phyloP scores from a whole-genome alignment of 2,797 vertebrate species.

The Oryzias dopingdopingensis region DNA sequence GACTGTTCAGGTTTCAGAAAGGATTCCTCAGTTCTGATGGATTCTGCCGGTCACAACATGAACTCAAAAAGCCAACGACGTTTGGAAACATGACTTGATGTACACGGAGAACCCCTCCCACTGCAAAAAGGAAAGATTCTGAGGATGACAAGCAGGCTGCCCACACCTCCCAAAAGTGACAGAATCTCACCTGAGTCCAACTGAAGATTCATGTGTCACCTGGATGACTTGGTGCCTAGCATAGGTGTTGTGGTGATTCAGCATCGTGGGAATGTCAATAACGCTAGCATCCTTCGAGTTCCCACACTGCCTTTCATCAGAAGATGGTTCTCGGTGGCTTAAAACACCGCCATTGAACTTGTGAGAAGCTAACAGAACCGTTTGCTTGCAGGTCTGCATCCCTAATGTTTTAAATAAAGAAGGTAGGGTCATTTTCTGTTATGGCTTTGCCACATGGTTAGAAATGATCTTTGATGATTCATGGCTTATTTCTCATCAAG shows the following conservation, averaged over 20 bases:
- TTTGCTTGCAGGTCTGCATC: constrained; percentile 3
- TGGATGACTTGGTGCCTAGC: constrained; percentile 13
- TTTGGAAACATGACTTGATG: background rate
- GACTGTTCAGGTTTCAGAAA: too few relatives aligned
- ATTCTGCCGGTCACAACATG: too few relatives aligned
- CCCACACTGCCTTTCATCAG: constrained; percentile 28
- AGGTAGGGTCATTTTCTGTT: background rate
- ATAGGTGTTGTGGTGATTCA: constrained; percentile 46
- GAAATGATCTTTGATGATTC: background rate
- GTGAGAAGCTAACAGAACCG: constrained; percentile 8
- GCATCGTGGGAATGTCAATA: constrained; percentile 54
- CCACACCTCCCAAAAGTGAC: constrained; percentile 32
- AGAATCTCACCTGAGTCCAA: constrained; percentile 1
- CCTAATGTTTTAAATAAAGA: too few relatives aligned
- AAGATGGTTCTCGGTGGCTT: constrained; percentile 37
- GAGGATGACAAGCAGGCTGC: constrained; percentile 15
- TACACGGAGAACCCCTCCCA: constrained; percentile 11
- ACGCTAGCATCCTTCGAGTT: constrained; percentile 32
- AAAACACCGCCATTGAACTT: constrained; percentile 30
- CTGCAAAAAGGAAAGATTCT: constrained; percentile 25
- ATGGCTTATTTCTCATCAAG: background rate
- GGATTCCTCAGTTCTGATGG: too few relatives aligned
- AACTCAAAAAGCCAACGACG: too few relatives aligned
- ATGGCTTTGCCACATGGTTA: background rate
- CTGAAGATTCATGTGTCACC: constrained; percentile 43